Base-by-base conservation (phyloP, 2,113 vertebrate genomes). In the Megaceryle maxima region DNA sequence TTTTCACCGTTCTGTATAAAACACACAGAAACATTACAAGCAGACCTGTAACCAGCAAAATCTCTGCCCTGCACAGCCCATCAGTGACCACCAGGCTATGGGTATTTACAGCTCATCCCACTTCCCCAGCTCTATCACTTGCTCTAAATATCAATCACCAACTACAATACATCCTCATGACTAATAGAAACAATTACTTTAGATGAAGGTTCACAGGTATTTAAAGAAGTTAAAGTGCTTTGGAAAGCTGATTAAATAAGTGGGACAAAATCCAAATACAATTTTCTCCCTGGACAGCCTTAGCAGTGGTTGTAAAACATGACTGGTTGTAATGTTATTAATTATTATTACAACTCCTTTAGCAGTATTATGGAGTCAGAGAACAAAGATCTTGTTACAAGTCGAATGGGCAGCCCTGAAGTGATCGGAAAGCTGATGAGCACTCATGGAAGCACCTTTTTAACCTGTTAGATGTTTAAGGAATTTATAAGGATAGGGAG, bases 21-120 rank as follows among this genome's bases (percentile, higher is more conserved):
- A 73, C 31, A 31, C 1, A 0, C 7, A 10, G 10, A 66, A 66
- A 18, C 1, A 0, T 50, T 20, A 50, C 14, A 17, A 62, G 20
- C 31, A 51, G 12, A 37, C 20, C 72, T 73, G 48, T 22, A 17
- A 51, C 21, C 72, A 44, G n/a, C 26, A 79, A 63, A 85, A 19
- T 8, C 48, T 51, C 59, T 57, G 25, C 76, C 37, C 51, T 48
- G 60, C 64, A 37, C 46, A 79, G 48, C 75, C 74, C 63, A 9
- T 21, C 1, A 1, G 43, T 20, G 20, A 53, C 28, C 68, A 43
- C 16, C 2, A 0, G 0, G 0, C 5, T 43, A 3, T 1, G 13
- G 19, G 29, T 48, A 48, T 83, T 88, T 39, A 64, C 56, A 68
- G 79, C 75, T 17, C 55, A 81, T 8, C 2, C 55, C 56, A 3